These are phyloP conservation scores for Pao palembangensis DNA, from an alignment of 2,113 vertebrate genomes.

Conservation along the genomic window DNA sequence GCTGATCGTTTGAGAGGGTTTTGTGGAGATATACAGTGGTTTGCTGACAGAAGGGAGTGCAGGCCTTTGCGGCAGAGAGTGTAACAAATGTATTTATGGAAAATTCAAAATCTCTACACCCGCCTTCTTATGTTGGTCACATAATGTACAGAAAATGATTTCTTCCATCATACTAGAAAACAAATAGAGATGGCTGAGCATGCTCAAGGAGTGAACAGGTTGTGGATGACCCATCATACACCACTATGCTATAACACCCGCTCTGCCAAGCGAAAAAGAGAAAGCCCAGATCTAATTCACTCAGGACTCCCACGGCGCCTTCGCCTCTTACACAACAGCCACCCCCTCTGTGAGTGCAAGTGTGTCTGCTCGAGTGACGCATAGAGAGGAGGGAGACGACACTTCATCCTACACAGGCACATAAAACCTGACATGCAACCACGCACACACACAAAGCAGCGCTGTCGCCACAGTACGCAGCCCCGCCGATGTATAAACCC, in stretches of 20 bases:
- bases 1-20: no score
- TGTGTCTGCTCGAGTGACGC: conserved; percentile 66
- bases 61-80: no score
- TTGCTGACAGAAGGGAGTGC: no score
- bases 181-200: conserved; percentile 28
- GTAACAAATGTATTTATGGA: conserved; percentile 14
- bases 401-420: conserved; percentile 70
- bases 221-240: conserved; percentile 39
- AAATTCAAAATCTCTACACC: neutral
- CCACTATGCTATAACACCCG: conserved; percentile 50
- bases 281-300: conserved; percentile 64
- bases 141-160: no score
- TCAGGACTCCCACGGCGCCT: conserved; percentile 57
- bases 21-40: no score
- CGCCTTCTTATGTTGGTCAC: no score
- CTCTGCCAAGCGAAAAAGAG: conserved; percentile 48
- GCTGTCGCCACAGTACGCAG: conserved; percentile 64
- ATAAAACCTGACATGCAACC: conserved; percentile 47
- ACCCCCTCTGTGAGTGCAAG: conserved; percentile 50
- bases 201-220: conserved; percentile 23
- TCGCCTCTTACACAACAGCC: conserved; percentile 72
- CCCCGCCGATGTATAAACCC: conserved; percentile 63
- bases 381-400: conserved; percentile 63
- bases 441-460: conserved; percentile 35
- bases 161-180: conserved; percentile 32